Conservation (phyloP, 2,797 vertebrate genomes). For the Carduelis carduelis region DNA sequence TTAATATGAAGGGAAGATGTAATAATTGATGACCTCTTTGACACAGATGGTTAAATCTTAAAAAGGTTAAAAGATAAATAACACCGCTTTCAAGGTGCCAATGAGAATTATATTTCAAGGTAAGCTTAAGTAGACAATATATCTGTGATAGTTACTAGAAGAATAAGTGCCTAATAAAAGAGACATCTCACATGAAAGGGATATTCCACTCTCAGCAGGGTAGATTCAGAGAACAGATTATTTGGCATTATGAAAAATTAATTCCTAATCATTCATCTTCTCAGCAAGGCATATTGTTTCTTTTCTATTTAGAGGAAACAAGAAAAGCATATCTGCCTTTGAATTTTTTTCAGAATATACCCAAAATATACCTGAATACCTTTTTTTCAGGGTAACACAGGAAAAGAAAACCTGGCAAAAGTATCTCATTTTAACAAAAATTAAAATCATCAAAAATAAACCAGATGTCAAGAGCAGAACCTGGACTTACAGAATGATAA, state of each 20-base stretch:
- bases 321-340: background rate
- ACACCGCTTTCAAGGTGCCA: background rate
- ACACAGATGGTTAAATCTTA: background rate
- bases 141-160: background rate
- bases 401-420: background rate
- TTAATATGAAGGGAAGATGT: background rate
- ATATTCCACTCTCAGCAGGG: background rate
- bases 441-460: background rate
- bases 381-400: background rate
- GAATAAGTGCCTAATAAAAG: background rate
- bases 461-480: background rate
- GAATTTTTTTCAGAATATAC: background rate
- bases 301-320: background rate
- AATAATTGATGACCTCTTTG: background rate
- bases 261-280: constrained; percentile 2
- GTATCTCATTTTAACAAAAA: background rate
- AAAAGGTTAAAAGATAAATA: background rate
- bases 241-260: background rate
- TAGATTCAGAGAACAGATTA: background rate
- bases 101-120: background rate
- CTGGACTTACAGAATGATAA: background rate
- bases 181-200: background rate
- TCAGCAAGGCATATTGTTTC: background rate
- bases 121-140: background rate
- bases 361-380: too few relatives aligned